Conservation (phyloP, 2,113 vertebrate species). For the Saccopteryx bilineata region DNA sequence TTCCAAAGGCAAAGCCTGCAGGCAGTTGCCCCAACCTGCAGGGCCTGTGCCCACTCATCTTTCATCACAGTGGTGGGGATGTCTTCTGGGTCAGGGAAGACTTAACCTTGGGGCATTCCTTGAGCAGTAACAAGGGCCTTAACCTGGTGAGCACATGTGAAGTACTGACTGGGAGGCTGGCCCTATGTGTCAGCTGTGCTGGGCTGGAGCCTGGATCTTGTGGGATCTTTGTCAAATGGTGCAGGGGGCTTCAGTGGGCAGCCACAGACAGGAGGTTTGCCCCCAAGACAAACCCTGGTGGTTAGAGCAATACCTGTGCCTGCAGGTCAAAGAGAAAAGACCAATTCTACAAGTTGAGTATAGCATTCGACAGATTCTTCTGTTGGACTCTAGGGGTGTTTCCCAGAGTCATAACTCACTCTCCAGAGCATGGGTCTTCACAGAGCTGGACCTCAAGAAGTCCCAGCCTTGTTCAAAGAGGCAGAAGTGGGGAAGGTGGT, state of each 20-base stretch:
- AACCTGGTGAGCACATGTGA: background rate
- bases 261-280: background rate
- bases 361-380: background rate
- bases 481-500: background rate
- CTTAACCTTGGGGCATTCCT: background rate
- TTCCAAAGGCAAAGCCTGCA: background rate
- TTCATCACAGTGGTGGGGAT: background rate
- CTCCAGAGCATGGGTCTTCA: background rate
- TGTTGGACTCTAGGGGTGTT: background rate
- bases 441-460: background rate
- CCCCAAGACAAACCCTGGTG: background rate
- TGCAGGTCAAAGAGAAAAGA: background rate
- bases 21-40: background rate
- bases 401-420: background rate
- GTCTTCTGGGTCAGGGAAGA: background rate
- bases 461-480: background rate
- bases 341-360: background rate
- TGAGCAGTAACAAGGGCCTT: background rate
- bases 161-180: background rate
- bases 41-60: background rate
- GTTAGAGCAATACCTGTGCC: background rate
- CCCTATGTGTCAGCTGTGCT: background rate
- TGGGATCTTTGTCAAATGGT: background rate
- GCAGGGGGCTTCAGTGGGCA: background rate
- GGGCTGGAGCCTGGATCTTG: background rate